phyloP scores from a whole-genome alignment of 2,888 invertebrate species.

The Ischnus inquisitorius region DNA sequence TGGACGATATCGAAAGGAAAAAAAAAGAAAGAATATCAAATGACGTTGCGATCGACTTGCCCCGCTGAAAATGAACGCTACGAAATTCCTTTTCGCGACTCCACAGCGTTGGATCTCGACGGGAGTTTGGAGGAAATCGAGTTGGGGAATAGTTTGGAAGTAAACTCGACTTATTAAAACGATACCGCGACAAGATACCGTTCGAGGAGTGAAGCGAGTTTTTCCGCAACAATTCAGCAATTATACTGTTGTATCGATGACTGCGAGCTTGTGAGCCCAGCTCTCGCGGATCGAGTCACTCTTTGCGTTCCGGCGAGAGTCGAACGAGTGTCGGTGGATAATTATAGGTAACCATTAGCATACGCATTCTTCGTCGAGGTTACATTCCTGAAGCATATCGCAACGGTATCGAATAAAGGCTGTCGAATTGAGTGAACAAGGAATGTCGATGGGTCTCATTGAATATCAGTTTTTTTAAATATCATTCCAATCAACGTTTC shows the following conservation, averaged over 20 bases:
- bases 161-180: not conserved
- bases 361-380: slow-evolving; percentile 60
- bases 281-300: not conserved
- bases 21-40: no score
- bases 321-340: not conserved
- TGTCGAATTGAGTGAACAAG: not conserved
- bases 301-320: not conserved
- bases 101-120: no score
- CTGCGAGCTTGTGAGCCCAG: not conserved
- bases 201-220: not conserved
- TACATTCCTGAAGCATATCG: slow-evolving; percentile 65
- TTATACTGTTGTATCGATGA: slow-evolving; percentile 10
- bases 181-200: not conserved
- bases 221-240: slow-evolving; percentile 20
- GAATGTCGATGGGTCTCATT: no score
- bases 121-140: no score
- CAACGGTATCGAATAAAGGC: slow-evolving; percentile 58
- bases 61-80: no score
- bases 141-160: not conserved
- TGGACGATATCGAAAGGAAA: no score
- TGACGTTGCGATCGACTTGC: no score
- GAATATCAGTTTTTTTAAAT: no score
- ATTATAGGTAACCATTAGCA: slow-evolving; percentile 42
- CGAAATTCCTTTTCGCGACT: no score
- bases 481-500: not conserved